Percentiles rank a stretch among this genome's conserved stretches.
Evolutionary conservation across 2,113 vertebrate species (phyloP).

Genomic region (Psammodynastes pulverulentus): DNA sequence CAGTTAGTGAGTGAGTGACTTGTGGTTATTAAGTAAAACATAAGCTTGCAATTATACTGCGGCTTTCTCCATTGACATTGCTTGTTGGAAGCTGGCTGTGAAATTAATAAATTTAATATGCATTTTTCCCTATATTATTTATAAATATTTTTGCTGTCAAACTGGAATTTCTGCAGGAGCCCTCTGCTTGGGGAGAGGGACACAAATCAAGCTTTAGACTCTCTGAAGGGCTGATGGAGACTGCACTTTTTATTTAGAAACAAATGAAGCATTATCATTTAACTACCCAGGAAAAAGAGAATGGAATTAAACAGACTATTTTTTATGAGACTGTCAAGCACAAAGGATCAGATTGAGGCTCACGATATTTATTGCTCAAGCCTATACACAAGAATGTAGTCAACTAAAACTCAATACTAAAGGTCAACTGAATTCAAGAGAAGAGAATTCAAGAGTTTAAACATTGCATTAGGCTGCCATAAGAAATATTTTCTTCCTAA

Average conservation of each 20-base stretch:
- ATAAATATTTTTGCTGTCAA: background rate
- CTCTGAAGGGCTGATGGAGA: background rate
- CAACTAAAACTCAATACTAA: too few relatives aligned
- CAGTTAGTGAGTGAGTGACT: background rate
- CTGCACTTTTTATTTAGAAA: background rate
- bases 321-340: background rate
- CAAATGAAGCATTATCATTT: background rate
- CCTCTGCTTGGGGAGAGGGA: background rate
- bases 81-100: background rate
- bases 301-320: conserved; percentile 13
- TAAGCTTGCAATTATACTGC: background rate
- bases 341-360: too few relatives aligned
- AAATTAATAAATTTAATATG: background rate
- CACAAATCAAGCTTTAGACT: background rate
- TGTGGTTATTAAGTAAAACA: background rate
- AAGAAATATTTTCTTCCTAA: background rate
- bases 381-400: too few relatives aligned
- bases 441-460: background rate
- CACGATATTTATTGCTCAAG: too few relatives aligned
- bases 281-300: background rate
- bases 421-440: too few relatives aligned
- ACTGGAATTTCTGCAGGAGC: background rate
- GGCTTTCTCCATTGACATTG: background rate
- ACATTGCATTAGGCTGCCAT: background rate
- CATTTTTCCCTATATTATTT: background rate